Percentiles rank a stretch among this genome's conserved stretches.
phyloP scores from a whole-genome alignment of 2,113 vertebrate genomes.

The Vimba vimba region DNA sequence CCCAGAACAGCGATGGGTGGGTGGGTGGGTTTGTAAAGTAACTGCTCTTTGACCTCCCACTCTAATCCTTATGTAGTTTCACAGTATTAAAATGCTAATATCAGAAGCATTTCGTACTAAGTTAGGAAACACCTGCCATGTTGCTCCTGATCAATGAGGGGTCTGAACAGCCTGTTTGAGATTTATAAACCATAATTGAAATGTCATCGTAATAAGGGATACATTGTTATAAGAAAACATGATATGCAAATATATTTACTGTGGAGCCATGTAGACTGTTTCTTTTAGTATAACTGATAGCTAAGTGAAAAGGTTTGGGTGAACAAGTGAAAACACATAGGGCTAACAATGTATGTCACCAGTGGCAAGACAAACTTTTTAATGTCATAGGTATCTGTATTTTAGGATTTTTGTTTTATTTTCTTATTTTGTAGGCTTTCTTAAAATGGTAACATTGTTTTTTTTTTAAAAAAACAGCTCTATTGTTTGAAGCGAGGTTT shows the following conservation, averaged over 20 bases:
- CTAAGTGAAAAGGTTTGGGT: background rate
- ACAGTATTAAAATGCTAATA: slow-evolving; percentile 71
- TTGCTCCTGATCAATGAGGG: background rate
- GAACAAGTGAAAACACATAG: too few relatives aligned
- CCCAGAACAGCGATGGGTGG: slow-evolving; percentile 30
- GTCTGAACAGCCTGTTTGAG: background rate
- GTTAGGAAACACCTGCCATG: slow-evolving; percentile 40
- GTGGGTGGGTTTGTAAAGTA: slow-evolving; percentile 48
- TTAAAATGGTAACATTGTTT: slow-evolving; percentile 46
- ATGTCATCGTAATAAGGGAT: background rate
- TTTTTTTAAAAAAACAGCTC: slow-evolving; percentile 72
- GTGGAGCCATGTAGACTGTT: background rate
- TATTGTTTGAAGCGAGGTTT: slow-evolving; percentile 74
- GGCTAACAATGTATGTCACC: background rate
- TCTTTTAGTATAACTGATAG: background rate
- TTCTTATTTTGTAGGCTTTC: slow-evolving; percentile 27
- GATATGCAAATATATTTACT: background rate
- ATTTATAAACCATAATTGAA: background rate
- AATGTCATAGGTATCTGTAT: background rate
- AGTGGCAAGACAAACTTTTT: background rate
- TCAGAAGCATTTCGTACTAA: slow-evolving; percentile 46
- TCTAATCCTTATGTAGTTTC: slow-evolving; percentile 12
- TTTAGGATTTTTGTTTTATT: slow-evolving; percentile 10
- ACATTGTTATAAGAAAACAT: background rate
- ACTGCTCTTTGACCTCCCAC: slow-evolving; percentile 60